Percentiles rank a stretch among this genome's conserved stretches.
These are phyloP conservation scores for Trididemnum miniatum DNA, from an alignment of 23 tunicate species.

Conservation along the genomic window DNA sequence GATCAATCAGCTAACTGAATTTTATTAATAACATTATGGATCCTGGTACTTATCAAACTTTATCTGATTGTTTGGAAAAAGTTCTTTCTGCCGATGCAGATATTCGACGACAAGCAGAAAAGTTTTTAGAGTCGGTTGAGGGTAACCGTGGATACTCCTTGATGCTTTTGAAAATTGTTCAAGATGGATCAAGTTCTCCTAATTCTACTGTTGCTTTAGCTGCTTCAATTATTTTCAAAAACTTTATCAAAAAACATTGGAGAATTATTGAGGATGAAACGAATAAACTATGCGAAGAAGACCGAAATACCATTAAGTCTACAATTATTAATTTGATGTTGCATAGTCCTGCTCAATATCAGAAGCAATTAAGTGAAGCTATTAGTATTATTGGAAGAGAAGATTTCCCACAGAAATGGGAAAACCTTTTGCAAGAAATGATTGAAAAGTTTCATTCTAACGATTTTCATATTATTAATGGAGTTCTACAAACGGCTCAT, in stretches of 20 bases:
- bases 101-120: slow-evolving; percentile 73
- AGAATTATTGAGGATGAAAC: slow-evolving; percentile 76
- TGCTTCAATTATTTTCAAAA: slow-evolving; percentile 89
- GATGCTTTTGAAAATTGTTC: slow-evolving; percentile 71
- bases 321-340: slow-evolving; percentile 83
- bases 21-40: neutral
- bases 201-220: slow-evolving; percentile 22
- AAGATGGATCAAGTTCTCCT: slow-evolving; percentile 28
- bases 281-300: slow-evolving; percentile 58
- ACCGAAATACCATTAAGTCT: slow-evolving; percentile 68
- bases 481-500: slow-evolving; percentile 89
- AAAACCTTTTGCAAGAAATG: slow-evolving; percentile 74
- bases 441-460: slow-evolving; percentile 50
- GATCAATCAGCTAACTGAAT: no score
- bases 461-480: slow-evolving; percentile 89
- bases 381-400: slow-evolving; percentile 89
- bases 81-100: slow-evolving; percentile 55
- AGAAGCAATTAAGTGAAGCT: slow-evolving; percentile 93
- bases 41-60: slow-evolving; percentile 7
- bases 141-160: slow-evolving; percentile 65
- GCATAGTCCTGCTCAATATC: slow-evolving; percentile 65
- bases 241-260: slow-evolving; percentile 88
- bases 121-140: slow-evolving; percentile 74
- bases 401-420: slow-evolving; percentile 96
- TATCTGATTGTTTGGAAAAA: slow-evolving; percentile 56